Evolutionary conservation across 2,888 invertebrate species (phyloP), one percentile per base, ranked within the genome.

Genomic region (Drosophila buzzatii): DNA sequence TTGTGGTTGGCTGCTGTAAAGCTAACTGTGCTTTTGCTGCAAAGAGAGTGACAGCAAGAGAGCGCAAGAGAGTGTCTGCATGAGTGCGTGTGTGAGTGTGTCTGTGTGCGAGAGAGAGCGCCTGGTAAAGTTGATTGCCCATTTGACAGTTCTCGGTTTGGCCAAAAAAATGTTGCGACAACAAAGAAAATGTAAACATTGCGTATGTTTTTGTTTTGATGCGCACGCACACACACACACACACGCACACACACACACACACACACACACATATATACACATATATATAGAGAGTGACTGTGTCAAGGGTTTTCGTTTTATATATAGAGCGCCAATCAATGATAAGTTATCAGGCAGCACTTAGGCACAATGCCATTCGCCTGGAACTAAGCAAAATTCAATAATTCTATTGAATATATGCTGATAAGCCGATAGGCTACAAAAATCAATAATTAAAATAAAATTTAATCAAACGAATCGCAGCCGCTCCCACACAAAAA

Each of bases 181-280:
- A 84, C 86, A 83, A 75, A 86, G 79, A 89, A 81, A 89, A 85
- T 77, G 86, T 86, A 86, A 86, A 86, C 89, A 86, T 81, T 87
- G 82, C 76, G 81, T 76, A 73, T 79, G 84, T 81, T 84, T 83
- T 83, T 86, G 86, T 85, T 85, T 77, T 83, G 84, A 74, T 86
- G 81, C 81, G 70, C 78, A 73, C 56, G 53, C 79, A 47, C 59
- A 66, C 67, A 61, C 61, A 57, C 59, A 64, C 63, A 61, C 59
- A 57, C 57, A 35, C 41, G 37, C 45, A 44, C 37, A 27, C 41
- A 41, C 33, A 42, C 44, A 23, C 44, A 18, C 39, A 49, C 45
- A 49, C 31, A 62, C 41, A n/a, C 20, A 2, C 23, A 27, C 23
- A 2, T 27, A 3, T 27, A 18, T 41, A 20, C 35, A 42, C 35